Conservation (phyloP, 2,113 vertebrate genomes). For the Leuciscus idus region DNA sequence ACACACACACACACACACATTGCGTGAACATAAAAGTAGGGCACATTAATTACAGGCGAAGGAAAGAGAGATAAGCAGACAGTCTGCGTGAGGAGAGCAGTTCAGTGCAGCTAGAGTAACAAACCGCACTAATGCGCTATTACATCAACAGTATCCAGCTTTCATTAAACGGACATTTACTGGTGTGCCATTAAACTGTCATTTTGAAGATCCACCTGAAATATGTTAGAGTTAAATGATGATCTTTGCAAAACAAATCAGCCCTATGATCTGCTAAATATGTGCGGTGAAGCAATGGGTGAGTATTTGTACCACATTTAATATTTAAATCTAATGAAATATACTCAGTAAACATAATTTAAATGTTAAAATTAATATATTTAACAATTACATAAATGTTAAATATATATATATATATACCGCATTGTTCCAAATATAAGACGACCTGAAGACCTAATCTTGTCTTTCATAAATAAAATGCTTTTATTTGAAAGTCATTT, state of each 20-base stretch:
- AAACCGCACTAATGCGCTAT: conserved; percentile 16
- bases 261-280: neutral
- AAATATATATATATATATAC: no score
- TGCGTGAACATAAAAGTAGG: conserved; percentile 40
- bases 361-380: no score
- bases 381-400: no score
- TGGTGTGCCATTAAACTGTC: neutral
- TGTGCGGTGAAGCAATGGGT: neutral
- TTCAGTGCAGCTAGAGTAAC: conserved; percentile 55
- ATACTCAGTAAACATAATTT: no score
- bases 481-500: no score
- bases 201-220: neutral
- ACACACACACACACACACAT: conserved; percentile 30
- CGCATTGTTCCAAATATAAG: no score
- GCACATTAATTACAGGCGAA: conserved; percentile 43
- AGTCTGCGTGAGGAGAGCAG: conserved; percentile 54
- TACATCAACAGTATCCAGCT: neutral
- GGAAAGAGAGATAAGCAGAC: conserved; percentile 42
- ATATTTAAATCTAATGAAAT: no score
- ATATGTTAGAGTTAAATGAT: neutral
- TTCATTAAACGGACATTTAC: neutral
- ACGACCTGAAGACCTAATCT: no score
- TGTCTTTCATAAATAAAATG: no score
- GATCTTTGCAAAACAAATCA: neutral
- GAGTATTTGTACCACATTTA: neutral